Conservation (phyloP, 2,888 invertebrate genomes). For the Hypercompe scribonia region DNA sequence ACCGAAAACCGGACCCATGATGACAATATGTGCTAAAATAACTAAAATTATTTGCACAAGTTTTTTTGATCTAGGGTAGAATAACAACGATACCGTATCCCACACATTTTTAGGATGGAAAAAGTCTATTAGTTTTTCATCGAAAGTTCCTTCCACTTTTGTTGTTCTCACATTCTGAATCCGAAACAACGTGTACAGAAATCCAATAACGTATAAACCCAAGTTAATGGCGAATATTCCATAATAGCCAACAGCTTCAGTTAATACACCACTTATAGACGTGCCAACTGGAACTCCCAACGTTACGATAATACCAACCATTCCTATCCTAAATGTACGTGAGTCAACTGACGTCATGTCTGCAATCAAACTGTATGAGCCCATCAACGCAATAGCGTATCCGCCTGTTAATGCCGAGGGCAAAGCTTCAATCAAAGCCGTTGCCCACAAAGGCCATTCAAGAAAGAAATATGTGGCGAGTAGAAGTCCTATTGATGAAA, state of each 20-base stretch:
- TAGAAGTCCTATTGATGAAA: constrained; percentile 82
- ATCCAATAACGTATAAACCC: constrained; percentile 67
- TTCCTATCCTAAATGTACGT: constrained; percentile 87
- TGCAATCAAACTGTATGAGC: constrained; percentile 87
- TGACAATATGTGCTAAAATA: constrained; percentile 75
- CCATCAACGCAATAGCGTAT: constrained; percentile 84
- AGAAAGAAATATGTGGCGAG: constrained; percentile 84
- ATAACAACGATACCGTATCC: constrained; percentile 77
- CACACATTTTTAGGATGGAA: constrained; percentile 74
- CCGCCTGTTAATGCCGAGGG: constrained; percentile 87
- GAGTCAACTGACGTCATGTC: constrained; percentile 86
- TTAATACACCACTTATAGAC: constrained; percentile 83
- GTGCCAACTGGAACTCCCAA: constrained; percentile 82
- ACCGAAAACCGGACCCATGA: constrained; percentile 80
- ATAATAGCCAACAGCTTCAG: constrained; percentile 77
- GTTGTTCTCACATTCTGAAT: constrained; percentile 71
- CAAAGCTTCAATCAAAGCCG: constrained; percentile 84
- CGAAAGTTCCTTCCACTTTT: constrained; percentile 62
- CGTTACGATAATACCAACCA: constrained; percentile 85
- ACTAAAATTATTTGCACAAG: constrained; percentile 70
- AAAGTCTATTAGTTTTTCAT: constrained; percentile 64
- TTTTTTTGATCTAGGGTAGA: constrained; percentile 62
- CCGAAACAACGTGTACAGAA: constrained; percentile 70
- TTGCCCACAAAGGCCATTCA: constrained; percentile 85
- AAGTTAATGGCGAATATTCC: constrained; percentile 75